A percentile compares a stretch with the other conserved stretches of the same genome.
These are phyloP conservation scores for Phallusia fumigata DNA, from an alignment of 23 tunicate genomes.

Conservation along the genomic window DNA sequence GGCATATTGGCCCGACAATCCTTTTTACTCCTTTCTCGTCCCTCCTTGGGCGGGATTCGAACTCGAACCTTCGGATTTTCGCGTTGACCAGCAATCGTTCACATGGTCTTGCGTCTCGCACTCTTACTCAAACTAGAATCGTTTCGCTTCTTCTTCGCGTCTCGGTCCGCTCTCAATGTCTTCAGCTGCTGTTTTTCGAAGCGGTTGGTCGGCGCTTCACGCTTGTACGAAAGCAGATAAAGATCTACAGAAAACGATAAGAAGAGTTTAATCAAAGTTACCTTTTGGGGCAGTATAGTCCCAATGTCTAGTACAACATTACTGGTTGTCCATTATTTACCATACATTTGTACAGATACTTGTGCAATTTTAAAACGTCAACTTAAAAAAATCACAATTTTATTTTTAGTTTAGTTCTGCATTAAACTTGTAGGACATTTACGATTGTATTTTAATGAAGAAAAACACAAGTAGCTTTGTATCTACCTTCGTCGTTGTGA, in stretches of 20 bases:
- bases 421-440: too few relatives aligned
- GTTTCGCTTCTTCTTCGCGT: slow-evolving; percentile 27
- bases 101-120: slow-evolving; percentile 48
- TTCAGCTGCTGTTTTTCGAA: slow-evolving; percentile 83
- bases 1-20: too few relatives aligned
- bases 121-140: slow-evolving; percentile 25
- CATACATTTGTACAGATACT: too few relatives aligned
- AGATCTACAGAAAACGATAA: slow-evolving; percentile 53
- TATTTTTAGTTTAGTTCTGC: too few relatives aligned
- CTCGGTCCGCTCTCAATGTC: slow-evolving; percentile 42
- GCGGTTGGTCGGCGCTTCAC: slow-evolving; percentile 89
- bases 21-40: background rate
- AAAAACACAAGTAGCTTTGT: background rate
- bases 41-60: background rate
- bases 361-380: too few relatives aligned
- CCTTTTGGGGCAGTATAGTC: too few relatives aligned
- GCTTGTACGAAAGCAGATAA: slow-evolving; percentile 84
- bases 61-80: background rate
- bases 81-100: background rate
- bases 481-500: slow-evolving; percentile 63
- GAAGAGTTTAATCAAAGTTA: too few relatives aligned
- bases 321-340: too few relatives aligned
- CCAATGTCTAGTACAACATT: too few relatives aligned
- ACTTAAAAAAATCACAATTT: too few relatives aligned
- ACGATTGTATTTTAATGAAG: background rate